Conservation (phyloP, 2,113 vertebrate species). For the Geothlypis trichas region DNA sequence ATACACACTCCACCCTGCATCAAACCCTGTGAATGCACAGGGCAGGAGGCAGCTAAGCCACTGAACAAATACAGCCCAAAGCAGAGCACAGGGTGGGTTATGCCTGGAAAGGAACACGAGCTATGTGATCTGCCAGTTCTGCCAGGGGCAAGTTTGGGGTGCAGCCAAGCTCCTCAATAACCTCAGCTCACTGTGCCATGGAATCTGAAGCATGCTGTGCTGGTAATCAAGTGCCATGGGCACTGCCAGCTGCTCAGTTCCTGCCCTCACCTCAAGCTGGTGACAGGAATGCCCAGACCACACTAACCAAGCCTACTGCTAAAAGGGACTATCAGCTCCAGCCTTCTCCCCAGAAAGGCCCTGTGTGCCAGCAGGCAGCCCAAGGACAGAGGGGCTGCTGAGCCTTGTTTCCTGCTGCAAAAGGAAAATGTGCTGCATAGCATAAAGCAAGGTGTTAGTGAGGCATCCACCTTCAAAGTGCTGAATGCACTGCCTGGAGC, state of each 20-base stretch:
- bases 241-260: neutral
- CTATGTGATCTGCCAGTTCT: neutral
- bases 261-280: neutral
- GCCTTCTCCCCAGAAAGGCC: neutral
- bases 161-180: conserved; percentile 7
- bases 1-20: neutral
- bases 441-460: neutral
- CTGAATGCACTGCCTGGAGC: neutral
- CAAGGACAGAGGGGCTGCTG: neutral
- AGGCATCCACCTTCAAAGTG: neutral
- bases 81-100: neutral
- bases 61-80: neutral
- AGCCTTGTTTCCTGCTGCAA: neutral
- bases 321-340: neutral
- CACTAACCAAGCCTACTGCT: neutral
- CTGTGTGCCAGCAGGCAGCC: neutral
- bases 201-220: neutral
- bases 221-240: neutral
- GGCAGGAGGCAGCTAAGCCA: neutral
- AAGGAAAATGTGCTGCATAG: neutral
- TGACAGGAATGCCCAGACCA: neutral
- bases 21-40: neutral
- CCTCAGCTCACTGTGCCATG: neutral
- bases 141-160: neutral
- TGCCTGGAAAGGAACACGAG: neutral